phyloP scores from a whole-genome alignment of 2,113 vertebrate species.

The Ranitomeya variabilis region DNA sequence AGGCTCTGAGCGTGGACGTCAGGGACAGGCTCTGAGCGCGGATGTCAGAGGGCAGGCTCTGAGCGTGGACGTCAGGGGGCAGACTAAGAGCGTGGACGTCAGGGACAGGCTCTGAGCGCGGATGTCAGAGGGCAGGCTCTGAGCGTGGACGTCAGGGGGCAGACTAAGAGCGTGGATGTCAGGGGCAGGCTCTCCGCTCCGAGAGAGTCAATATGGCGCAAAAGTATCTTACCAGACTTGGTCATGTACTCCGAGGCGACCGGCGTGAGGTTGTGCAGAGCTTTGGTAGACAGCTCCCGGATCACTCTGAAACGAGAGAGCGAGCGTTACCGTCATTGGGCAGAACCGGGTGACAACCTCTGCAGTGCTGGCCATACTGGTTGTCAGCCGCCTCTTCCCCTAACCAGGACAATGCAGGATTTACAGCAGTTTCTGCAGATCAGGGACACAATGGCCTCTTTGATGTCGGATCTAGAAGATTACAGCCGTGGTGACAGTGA shows the following conservation, averaged over 20 bases:
- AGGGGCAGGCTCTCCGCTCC: no score
- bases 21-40: no score
- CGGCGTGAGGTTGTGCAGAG: conserved; percentile 85
- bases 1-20: no score
- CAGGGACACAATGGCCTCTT: conserved; percentile 15
- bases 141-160: no score
- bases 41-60: no score
- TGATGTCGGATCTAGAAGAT: conserved; percentile 15
- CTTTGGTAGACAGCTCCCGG: conserved; percentile 85
- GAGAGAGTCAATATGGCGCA: not conserved
- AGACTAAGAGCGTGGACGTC: no score
- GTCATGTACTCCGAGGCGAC: conserved; percentile 82
- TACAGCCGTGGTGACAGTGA: not conserved
- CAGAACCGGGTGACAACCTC: not conserved
- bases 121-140: no score
- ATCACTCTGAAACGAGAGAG: conserved; percentile 74
- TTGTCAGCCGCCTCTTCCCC: not conserved
- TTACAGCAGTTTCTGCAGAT: conserved; percentile 10
- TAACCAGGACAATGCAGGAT: not conserved
- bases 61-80: no score
- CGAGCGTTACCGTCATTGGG: no score
- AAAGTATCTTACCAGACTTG: conserved; percentile 73
- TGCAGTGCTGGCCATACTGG: not conserved
- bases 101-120: no score
- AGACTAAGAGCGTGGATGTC: no score